phyloP scores from a whole-genome alignment of 2,113 vertebrate species.

The Neopipo cinnamomea region DNA sequence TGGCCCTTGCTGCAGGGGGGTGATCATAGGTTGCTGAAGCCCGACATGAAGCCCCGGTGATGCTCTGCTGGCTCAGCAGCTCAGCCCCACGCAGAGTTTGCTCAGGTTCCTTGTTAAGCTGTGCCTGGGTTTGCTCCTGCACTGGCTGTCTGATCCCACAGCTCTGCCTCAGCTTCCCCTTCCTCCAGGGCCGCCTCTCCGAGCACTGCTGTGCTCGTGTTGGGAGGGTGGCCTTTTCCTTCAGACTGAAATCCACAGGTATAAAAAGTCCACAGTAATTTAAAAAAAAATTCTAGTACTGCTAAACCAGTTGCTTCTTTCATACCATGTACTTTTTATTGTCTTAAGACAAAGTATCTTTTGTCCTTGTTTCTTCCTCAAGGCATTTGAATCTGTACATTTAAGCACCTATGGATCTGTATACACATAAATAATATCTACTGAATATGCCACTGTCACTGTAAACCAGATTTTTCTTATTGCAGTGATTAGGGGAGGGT shows the following conservation, averaged over 20 bases:
- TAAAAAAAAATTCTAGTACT: fast-evolving
- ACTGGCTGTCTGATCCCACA: neutral
- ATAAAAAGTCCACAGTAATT: neutral
- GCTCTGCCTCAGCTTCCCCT: neutral
- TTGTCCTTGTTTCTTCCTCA: neutral
- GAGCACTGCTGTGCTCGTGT: neutral
- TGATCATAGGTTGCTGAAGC: neutral
- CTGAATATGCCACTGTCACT: neutral
- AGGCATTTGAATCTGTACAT: neutral
- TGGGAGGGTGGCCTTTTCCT: neutral
- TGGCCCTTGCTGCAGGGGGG: fast-evolving
- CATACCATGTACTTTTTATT: neutral
- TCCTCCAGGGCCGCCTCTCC: neutral
- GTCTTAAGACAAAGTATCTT: neutral
- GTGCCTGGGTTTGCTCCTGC: neutral
- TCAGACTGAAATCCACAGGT: neutral
- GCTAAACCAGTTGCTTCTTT: neutral
- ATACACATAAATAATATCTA: neutral
- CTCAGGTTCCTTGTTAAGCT: neutral
- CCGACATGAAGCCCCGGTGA: fast-evolving
- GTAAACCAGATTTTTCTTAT: neutral
- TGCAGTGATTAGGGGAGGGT: neutral
- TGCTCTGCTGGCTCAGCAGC: neutral
- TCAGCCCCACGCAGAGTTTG: neutral
- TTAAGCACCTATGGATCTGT: neutral